A percentile compares a stretch with the other conserved stretches of the same genome.
Evolutionary conservation across 2,888 invertebrate genomes (phyloP).

Genomic region (Ypsolopha scabrella): DNA sequence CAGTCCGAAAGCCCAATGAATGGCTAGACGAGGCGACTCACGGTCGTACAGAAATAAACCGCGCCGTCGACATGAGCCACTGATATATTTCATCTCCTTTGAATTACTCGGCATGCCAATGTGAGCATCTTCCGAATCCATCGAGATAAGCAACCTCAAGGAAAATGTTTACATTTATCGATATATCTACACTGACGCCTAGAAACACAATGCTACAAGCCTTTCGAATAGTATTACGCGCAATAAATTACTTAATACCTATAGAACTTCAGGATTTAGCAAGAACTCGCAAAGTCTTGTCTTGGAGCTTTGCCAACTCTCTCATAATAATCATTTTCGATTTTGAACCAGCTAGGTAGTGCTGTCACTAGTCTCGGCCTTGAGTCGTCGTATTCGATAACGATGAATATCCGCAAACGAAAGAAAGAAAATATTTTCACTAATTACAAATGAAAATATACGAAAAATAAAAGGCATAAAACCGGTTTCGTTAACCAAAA

Average conservation of each 20-base stretch:
- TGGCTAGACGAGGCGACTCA: constrained; percentile 37
- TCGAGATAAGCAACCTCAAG: too few species aligned
- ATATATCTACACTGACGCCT: too few species aligned
- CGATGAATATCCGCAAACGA: too few species aligned
- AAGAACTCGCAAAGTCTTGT: not conserved
- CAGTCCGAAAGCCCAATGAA: constrained; percentile 35
- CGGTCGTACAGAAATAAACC: constrained; percentile 53
- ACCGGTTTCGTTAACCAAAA: too few species aligned
- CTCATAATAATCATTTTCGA: not conserved
- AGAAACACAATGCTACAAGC: too few species aligned
- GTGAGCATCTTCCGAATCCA: not conserved
- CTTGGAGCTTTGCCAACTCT: not conserved
- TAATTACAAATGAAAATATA: too few species aligned
- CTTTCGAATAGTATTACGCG: too few species aligned
- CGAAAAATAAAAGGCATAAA: too few species aligned
- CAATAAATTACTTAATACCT: not conserved
- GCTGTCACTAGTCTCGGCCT: not conserved
- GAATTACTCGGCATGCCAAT: not conserved
- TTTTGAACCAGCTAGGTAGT: not conserved
- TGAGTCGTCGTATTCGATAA: not conserved
- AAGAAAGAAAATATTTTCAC: too few species aligned
- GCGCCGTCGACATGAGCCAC: not conserved
- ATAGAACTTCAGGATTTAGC: not conserved
- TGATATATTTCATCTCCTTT: not conserved
- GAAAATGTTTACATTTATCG: not conserved